Percentiles rank a stretch among this genome's conserved stretches.
These are phyloP conservation scores for Saguinus imperator DNA, from an alignment of 2,113 vertebrate genomes.

Conservation along the genomic window DNA sequence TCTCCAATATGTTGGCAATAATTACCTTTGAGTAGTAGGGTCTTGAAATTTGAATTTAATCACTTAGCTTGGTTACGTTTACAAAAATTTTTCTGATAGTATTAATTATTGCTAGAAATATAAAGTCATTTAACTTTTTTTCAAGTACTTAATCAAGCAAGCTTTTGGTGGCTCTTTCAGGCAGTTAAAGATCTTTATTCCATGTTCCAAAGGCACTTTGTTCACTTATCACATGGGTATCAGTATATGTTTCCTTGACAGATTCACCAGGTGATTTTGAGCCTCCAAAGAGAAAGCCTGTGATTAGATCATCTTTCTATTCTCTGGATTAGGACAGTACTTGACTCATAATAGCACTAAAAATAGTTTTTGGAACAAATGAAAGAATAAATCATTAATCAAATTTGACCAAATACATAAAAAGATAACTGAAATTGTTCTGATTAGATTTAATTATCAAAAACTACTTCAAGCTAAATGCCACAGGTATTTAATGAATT, in stretches of 20 bases:
- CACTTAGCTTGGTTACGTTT: not conserved
- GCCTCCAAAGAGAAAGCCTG: not conserved
- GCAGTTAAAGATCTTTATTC: not conserved
- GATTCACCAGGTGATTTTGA: not conserved
- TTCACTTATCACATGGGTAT: not conserved
- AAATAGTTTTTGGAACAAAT: constrained; percentile 5
- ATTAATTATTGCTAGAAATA: not conserved
- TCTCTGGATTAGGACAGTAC: not conserved
- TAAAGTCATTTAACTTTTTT: constrained; percentile 17
- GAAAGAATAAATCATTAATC: constrained; percentile 17
- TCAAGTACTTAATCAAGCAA: not conserved
- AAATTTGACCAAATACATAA: constrained; percentile 52
- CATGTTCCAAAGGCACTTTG: not conserved
- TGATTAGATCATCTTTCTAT: not conserved
- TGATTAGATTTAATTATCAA: constrained; percentile 61
- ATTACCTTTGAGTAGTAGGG: not conserved
- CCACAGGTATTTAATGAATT: constrained; percentile 68
- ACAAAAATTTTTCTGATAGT: not conserved
- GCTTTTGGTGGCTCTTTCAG: not conserved
- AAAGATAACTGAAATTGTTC: constrained; percentile 51
- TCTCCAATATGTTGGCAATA: not conserved
- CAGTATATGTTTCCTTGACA: not conserved
- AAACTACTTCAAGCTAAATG: constrained; percentile 63
- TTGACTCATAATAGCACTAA: not conserved
- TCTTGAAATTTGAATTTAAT: not conserved